These are phyloP conservation scores for Elachura formosa DNA, from an alignment of 2,113 vertebrate species.

Conservation along the genomic window DNA sequence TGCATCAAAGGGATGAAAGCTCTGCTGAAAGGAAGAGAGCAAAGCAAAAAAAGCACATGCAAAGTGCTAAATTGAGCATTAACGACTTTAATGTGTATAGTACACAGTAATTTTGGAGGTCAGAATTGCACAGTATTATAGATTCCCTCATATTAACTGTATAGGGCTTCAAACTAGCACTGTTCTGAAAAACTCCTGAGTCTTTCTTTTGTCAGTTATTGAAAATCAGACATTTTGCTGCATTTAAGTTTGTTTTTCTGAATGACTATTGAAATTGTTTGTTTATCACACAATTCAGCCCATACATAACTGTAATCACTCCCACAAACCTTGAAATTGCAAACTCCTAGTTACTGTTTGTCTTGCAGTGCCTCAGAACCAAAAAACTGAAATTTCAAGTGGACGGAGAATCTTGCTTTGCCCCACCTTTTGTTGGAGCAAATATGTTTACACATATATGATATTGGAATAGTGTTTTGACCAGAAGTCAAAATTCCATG, in stretches of 20 bases:
- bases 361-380: neutral
- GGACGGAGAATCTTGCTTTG: neutral
- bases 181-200: neutral
- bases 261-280: neutral
- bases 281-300: neutral
- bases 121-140: neutral
- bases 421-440: neutral
- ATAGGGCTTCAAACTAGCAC: neutral
- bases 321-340: neutral
- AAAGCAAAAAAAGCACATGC: neutral
- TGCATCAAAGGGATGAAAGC: neutral
- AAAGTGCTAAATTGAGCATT: neutral
- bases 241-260: neutral
- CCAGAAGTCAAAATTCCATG: neutral
- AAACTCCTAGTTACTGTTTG: neutral
- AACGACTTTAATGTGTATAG: neutral
- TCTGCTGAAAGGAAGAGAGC: neutral
- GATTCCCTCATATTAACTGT: neutral
- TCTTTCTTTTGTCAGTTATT: neutral
- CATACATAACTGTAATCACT: neutral
- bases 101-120: neutral
- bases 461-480: neutral
- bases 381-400: neutral
- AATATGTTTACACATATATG: accelerated
- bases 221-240: neutral